Evolutionary conservation across 2,888 invertebrate genomes (phyloP), one percentile per base, ranked within the genome.

Genomic region (Caenorhabditis sp.): DNA sequence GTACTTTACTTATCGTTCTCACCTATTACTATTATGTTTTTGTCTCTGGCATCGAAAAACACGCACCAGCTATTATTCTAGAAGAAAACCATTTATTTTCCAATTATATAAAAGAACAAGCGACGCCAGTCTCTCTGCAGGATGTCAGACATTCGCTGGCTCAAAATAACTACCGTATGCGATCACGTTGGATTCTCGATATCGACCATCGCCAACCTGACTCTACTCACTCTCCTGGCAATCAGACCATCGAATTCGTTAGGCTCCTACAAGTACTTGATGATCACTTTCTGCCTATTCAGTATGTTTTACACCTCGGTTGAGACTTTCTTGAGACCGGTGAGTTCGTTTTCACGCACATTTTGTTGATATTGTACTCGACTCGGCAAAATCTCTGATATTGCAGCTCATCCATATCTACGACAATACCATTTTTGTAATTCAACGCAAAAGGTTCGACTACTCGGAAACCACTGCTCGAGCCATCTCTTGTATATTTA

Each of bases 381-480:
- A n/a, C n/a, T n/a, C n/a, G n/a, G n/a, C n/a, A n/a, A n/a, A n/a
- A n/a, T n/a, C n/a, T n/a, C 22, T 26, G 2, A 24, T 24, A 4
- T 45, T 70, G 9, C 55, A 71, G 62, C 43, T 73, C 4, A 56
- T 73, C 26, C 72, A 73, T 27, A 58, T 63, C 26, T 73, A 73
- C 32, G 72, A 73, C 52, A 52, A 73, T 52, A 73, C 72, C 6
- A 58, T 63, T 7, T 73, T 73, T 24, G 58, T 73, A 17, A 73
- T 73, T 15, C 72, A 73, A 45, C 24, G 72, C 2, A 73, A 73
- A n/a, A 11, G 72, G 11, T 73, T 73, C 26, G 22, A 65, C 11
- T 73, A 73, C 8, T 58, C 63, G n/a, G 43, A 50, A 6, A 52
- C 43, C 0, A 20, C 24, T 0, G 72, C 72, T 4, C 41, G 63